phyloP scores from a whole-genome alignment of 2,113 vertebrate genomes.

The Amphilophus citrinellus region DNA sequence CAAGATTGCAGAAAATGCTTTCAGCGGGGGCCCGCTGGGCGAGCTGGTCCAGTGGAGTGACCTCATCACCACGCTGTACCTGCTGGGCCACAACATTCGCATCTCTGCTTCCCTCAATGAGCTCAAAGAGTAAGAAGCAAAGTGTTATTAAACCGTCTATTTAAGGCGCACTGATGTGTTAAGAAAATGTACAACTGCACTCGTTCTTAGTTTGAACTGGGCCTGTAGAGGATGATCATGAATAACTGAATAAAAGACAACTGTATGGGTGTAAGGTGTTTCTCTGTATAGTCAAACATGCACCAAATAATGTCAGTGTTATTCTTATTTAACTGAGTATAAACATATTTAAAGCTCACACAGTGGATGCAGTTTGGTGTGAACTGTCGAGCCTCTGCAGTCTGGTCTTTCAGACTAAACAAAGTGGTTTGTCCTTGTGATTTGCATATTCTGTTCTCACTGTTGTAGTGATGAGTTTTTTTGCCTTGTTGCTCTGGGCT shows the following conservation, averaged over 20 bases:
- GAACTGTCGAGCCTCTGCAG: background rate
- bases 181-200: background rate
- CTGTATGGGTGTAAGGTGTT: background rate
- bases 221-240: fast-evolving
- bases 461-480: background rate
- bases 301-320: background rate
- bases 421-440: background rate
- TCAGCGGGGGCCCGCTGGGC: constrained; percentile 96
- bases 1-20: constrained; percentile 99
- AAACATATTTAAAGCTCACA: background rate
- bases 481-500: background rate
- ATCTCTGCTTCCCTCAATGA: constrained; percentile 98
- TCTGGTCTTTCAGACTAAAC: background rate
- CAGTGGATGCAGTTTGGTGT: background rate
- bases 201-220: too few relatives aligned
- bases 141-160: background rate
- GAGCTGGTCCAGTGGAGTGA: constrained; percentile 99
- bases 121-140: constrained; percentile 94
- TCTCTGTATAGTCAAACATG: background rate
- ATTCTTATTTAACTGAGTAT: background rate
- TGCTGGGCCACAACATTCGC: constrained; percentile 95
- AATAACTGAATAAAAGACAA: background rate
- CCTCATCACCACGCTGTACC: constrained; percentile 98
- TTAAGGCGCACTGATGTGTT: background rate
- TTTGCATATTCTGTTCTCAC: too few relatives aligned